Evolutionary conservation across 2,113 vertebrate genomes (phyloP).

Genomic region (Albula goreensis): DNA sequence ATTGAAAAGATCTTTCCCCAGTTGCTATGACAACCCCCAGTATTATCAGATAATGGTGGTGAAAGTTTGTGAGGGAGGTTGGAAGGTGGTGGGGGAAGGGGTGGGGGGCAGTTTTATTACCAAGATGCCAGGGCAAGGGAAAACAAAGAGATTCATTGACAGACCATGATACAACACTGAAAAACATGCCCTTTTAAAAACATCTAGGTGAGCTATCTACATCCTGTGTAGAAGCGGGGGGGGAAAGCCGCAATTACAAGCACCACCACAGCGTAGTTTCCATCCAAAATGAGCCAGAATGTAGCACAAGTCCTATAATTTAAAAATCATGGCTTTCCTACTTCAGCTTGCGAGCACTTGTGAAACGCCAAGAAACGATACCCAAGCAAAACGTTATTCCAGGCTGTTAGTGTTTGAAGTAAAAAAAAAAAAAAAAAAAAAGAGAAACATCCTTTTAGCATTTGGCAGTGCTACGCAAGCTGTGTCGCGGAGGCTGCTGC

Average conservation of each 20-base stretch:
- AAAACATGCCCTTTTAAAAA: slow-evolving; percentile 53
- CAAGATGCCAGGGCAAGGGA: neutral
- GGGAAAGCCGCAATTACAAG: slow-evolving; percentile 58
- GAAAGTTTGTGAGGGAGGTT: slow-evolving; percentile 40
- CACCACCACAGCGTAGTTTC: slow-evolving; percentile 52
- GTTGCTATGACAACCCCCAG: slow-evolving; percentile 71
- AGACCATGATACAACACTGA: slow-evolving; percentile 48
- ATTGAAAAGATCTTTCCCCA: slow-evolving; percentile 43
- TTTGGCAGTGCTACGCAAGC: slow-evolving; percentile 44
- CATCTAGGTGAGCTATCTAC: slow-evolving; percentile 51
- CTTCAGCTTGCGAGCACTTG: slow-evolving; percentile 71
- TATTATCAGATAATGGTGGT: slow-evolving; percentile 56
- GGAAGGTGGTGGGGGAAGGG: neutral
- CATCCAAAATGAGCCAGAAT: slow-evolving; percentile 61
- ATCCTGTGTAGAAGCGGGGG: slow-evolving; percentile 61
- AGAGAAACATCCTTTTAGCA: slow-evolving; percentile 20
- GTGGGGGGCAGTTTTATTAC: neutral
- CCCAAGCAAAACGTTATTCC: slow-evolving; percentile 79
- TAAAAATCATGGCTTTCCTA: slow-evolving; percentile 61
- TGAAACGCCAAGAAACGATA: slow-evolving; percentile 69
- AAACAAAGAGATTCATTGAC: slow-evolving; percentile 8
- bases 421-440: slow-evolving; percentile 19
- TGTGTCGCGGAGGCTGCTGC: slow-evolving; percentile 59
- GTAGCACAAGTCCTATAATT: slow-evolving; percentile 64
- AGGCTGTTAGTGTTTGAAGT: slow-evolving; percentile 77